Conservation (phyloP, 2,888 invertebrate species). For the Eurytoma californica region DNA sequence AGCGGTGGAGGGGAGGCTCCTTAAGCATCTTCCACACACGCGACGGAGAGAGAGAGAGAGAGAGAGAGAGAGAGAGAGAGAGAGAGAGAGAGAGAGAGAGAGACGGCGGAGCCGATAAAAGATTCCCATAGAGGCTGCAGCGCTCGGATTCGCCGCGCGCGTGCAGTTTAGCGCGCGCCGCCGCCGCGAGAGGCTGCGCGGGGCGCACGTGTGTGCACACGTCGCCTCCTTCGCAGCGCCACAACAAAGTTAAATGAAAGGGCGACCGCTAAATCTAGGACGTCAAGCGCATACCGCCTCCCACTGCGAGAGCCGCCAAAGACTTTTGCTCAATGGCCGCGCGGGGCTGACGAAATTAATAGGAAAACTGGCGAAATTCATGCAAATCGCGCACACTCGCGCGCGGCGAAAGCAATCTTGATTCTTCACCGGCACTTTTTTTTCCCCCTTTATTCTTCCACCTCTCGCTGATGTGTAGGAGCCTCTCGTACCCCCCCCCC, state of each 20-base stretch:
- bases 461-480: too few relatives aligned
- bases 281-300: constrained; percentile 53
- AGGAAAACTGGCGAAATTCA: constrained; percentile 58
- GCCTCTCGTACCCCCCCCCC: too few relatives aligned
- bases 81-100: constrained; percentile 22
- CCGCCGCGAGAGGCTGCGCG: background rate
- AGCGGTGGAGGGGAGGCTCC: constrained; percentile 52
- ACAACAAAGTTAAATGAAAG: constrained; percentile 58
- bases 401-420: constrained; percentile 53
- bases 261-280: constrained; percentile 56
- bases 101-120: constrained; percentile 47
- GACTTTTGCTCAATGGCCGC: constrained; percentile 53
- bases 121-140: constrained; percentile 51
- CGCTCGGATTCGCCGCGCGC: constrained; percentile 43
- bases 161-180: constrained; percentile 27
- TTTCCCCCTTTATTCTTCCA: background rate
- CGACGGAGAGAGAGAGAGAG: constrained; percentile 19
- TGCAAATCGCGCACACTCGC: constrained; percentile 47
- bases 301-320: constrained; percentile 44
- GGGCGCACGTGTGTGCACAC: background rate
- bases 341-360: constrained; percentile 56
- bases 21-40: background rate
- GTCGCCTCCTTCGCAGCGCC: constrained; percentile 7
- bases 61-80: constrained; percentile 21
- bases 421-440: constrained; percentile 32